Evolutionary conservation across 2,113 vertebrate genomes (phyloP).

Genomic region (Perca schrenkii): DNA sequence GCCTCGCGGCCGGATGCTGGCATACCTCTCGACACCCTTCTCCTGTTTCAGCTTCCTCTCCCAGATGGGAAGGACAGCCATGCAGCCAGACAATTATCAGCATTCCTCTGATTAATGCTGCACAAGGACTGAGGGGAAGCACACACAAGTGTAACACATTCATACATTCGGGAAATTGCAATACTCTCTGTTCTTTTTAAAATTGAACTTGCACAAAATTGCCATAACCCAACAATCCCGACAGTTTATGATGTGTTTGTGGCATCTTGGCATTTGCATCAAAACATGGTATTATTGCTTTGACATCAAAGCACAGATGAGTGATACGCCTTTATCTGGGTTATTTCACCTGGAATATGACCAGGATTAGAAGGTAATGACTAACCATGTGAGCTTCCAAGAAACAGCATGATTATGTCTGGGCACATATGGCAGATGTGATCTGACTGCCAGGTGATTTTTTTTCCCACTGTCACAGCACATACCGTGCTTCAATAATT

Average conservation of each 20-base stretch:
- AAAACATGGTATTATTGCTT: background rate
- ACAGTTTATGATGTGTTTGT: background rate
- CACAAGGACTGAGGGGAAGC: background rate
- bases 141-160: background rate
- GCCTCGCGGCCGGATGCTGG: conserved; percentile 64
- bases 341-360: conserved; percentile 41
- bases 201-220: background rate
- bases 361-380: conserved; percentile 47
- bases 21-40: conserved; percentile 53
- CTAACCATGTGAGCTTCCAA: conserved; percentile 42
- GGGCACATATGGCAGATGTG: conserved; percentile 58
- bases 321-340: conserved; percentile 22
- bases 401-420: conserved; percentile 46
- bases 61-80: conserved; percentile 39
- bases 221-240: background rate
- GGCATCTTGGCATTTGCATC: background rate
- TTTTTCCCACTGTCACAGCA: conserved; percentile 3
- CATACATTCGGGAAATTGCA: background rate
- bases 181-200: background rate
- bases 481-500: conserved; percentile 16
- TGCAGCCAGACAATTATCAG: conserved; percentile 59
- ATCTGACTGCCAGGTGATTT: conserved; percentile 37
- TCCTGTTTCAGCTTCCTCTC: conserved; percentile 70
- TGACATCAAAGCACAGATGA: conserved; percentile 3
- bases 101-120: conserved; percentile 56